Evolutionary conservation across 2,797 vertebrate genomes (phyloP), one percentile per base, ranked within the genome.

Genomic region (Liparis tanakae): DNA sequence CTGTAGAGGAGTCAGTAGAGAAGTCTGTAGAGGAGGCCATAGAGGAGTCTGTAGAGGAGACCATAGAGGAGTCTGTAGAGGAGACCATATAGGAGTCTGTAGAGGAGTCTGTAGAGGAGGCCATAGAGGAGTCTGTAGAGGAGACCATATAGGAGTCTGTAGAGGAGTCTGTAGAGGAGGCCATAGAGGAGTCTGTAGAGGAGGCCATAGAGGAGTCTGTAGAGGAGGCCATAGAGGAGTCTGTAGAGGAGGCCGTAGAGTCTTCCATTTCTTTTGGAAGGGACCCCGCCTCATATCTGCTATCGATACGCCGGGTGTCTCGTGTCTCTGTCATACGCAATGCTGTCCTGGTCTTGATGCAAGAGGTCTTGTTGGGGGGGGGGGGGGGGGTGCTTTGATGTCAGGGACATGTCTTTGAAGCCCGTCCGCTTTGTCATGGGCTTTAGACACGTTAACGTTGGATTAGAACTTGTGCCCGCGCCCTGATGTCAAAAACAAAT

Each of bases 321-420:
- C 37, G 48, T 62, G 34, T 37, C 51, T 17, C 34, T 22, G 68
- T 65, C 43, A 50, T 33, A 46, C 20, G 55, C n/a, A 58, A 67
- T 62, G 36, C 33, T 63, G 15, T 48, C 34, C 75, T 63, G 36
- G 80, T 76, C 48, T 77, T 53, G 55, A 84, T 85, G 74, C 53
- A 59, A 30, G 46, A 78, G 70, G 74, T 41, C 12, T 25, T 10
- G 60, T 48, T 48, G 10, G 48, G 53, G 58, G 66, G 54, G 53
- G 30, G 22, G 44, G 70, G 68, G 59, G 67, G 63, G 60, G 33
- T 57, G 70, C 90, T 93, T 93, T 92, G 87, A 92, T 91, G 90
- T 90, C 56, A 55, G 83, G 36, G 79, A 76, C 67, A 76, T 74
- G 67, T 87, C 87, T 93, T 92, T 93, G 91, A 93, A 93, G 89